These are phyloP conservation scores for Misgurnus anguillicaudatus DNA, from an alignment of 2,113 vertebrate species.

Conservation along the genomic window DNA sequence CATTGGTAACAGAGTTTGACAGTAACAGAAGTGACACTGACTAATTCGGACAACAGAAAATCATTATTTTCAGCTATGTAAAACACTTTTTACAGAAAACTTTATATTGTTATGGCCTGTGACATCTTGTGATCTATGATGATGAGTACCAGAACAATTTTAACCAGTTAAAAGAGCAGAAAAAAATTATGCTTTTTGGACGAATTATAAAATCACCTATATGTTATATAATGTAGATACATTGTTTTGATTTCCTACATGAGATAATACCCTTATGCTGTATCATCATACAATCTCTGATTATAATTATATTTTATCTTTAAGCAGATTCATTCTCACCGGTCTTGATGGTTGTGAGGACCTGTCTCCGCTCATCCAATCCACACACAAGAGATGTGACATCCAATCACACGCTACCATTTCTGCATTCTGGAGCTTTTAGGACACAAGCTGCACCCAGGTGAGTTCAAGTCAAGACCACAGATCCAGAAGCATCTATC, in stretches of 20 bases:
- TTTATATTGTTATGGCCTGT: too few species aligned
- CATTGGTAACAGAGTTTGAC: too few species aligned
- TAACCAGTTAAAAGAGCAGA: too few species aligned
- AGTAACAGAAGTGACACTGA: too few species aligned
- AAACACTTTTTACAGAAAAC: too few species aligned
- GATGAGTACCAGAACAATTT: too few species aligned
- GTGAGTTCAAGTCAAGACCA: constrained; percentile 62
- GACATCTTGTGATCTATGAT: too few species aligned
- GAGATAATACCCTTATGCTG: background rate
- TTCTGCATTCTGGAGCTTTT: constrained; percentile 69
- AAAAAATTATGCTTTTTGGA: too few species aligned
- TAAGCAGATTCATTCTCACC: constrained; percentile 50
- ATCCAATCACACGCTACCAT: constrained; percentile 62
- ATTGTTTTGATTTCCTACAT: background rate
- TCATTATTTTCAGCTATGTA: too few species aligned
- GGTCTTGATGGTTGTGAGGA: constrained; percentile 71
- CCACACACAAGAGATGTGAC: constrained; percentile 67
- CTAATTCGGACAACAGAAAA: too few species aligned
- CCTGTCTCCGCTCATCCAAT: constrained; percentile 64
- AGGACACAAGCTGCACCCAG: constrained; percentile 71
- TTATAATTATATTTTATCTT: background rate
- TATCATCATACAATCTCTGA: background rate
- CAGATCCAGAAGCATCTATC: too few species aligned
- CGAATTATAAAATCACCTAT: too few species aligned
- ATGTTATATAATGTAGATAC: background rate